Base-by-base conservation (phyloP, 2,797 vertebrate species). In the Astyanax mexicanus region DNA sequence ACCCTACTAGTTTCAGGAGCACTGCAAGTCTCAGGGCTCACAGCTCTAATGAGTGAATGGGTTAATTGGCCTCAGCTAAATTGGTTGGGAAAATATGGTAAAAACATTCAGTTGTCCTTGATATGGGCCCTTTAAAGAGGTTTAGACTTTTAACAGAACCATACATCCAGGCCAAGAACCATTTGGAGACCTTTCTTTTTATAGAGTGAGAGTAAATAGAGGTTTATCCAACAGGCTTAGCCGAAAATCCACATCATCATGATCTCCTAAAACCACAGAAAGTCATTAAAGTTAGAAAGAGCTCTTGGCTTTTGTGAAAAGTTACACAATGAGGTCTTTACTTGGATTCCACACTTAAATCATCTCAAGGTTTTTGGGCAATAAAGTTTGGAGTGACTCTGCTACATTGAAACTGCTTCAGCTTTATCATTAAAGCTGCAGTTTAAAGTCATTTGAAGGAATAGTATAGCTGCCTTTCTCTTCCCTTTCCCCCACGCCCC, bases 401-500 rank as follows among this genome's bases (percentile, higher is more conserved):
- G 6, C 25, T 55, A 52, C 21, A 38, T 55, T 74, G 21, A 45
- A 37, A 58, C 27, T 13, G 32, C 15, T 13, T 6, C 19, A 25
- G 40, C 60, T 61, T 19, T 54, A 35, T 72, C 68, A 62, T 72
- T 71, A 45, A 32, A 62, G 66, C 52, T 80, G 60, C 67, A 67
- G 69, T 76, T 38, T 61, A n/a, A 55, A 49, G 49, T 76, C 57
- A 17, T 75, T 72, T 54, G 25, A 75, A 80, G 74, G 71, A 77
- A 60, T 79, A 78, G 77, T 78, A 81, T 81, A 80, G 80, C 57
- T 69, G 74, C 78, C 88, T 90, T 87, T 92, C 91, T 87, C 92
- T 90, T 89, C 87, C 87, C 89, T 74, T 88, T 87, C 88, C 89
- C 89, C 88, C 76, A 85, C 88, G 87, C 17, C 89, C 86, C 67